Base-by-base conservation (phyloP, 1,140 invertebrate genomes). In the Carcinoscorpius rotundicauda region DNA sequence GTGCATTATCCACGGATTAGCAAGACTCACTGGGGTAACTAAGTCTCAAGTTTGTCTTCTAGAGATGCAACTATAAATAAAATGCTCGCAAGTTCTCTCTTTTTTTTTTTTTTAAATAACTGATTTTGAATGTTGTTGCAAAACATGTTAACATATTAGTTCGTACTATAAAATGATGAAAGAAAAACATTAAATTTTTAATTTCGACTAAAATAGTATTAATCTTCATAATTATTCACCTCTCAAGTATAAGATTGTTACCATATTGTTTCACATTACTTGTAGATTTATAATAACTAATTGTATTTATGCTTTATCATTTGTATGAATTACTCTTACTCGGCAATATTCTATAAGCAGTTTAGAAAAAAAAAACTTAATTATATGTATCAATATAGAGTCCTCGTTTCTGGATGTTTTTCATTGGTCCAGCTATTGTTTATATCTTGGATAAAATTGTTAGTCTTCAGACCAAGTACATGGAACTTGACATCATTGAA, bases 361-460 rank as follows among this genome's bases (percentile, higher is more conserved):
- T 55, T 55, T 55, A 6, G n/a, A 55, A 55, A 8, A 55, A 6
- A 55, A 55, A 8, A 0, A 55, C 6, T n/a, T 8, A 0, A n/a
- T 8, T 55, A 29, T 29, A 29, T 55, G n/a, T 8, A 55, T n/a
- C n/a, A 8, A 8, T 6, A 1, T 76, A 83, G 78, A 78, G 76
- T 11, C 82, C 82, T n/a, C 73, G 80, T 67, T 99, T 99, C 78
- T 97, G 91, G 89, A 85, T 95, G 69, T 99, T 97, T 77, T 97
- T 99, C 73, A 80, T 96, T 29, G 90, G 87, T 8, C 97, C 97
- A 1, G 93, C 91, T 0, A 86, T 93, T 57, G 82, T 95, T 64
- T 96, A 91, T 72, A 87, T 85, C 0, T 76, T 97, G 10, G 94
- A 97, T 74, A 97, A 97, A 79, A 87, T 92, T 76, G 89, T 97